phyloP scores from a whole-genome alignment of 1,140 invertebrate genomes.

The Drosophila albomicans region DNA sequence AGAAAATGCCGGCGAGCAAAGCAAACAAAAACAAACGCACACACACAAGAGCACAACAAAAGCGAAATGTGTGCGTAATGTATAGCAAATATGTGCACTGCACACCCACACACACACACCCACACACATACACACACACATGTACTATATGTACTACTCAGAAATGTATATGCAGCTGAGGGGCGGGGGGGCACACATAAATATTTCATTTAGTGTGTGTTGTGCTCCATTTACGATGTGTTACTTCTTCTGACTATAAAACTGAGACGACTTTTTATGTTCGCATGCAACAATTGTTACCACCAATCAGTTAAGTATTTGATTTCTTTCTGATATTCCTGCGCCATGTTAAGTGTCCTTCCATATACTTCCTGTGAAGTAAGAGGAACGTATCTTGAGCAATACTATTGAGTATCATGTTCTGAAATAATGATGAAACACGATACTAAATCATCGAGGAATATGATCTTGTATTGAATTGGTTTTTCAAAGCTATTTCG shows the following conservation, averaged over 20 bases:
- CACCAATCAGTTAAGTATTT: slow-evolving; percentile 24
- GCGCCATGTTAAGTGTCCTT: too few relatives aligned
- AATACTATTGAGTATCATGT: too few relatives aligned
- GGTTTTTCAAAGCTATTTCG: too few relatives aligned
- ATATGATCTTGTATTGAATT: too few relatives aligned
- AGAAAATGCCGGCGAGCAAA: slow-evolving; percentile 27
- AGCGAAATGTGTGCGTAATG: slow-evolving; percentile 80
- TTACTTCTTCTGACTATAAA: slow-evolving; percentile 36
- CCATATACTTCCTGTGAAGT: too few relatives aligned
- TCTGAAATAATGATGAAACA: too few relatives aligned
- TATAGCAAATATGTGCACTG: slow-evolving; percentile 75
- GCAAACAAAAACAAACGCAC: slow-evolving; percentile 25
- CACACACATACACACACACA: slow-evolving; percentile 6
- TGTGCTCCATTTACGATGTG: slow-evolving; percentile 78
- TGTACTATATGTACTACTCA: slow-evolving; percentile 14
- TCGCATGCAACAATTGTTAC: slow-evolving; percentile 36
- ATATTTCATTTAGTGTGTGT: slow-evolving; percentile 80
- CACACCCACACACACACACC: slow-evolving; percentile 46
- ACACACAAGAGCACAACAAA: slow-evolving; percentile 52
- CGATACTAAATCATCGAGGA: too few relatives aligned
- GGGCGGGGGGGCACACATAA: slow-evolving; percentile 50
- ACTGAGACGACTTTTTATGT: slow-evolving; percentile 18
- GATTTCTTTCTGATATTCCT: slow-evolving; percentile 22
- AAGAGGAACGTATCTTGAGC: too few relatives aligned
- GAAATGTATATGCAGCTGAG: slow-evolving; percentile 13